Conservation (phyloP, 2,797 vertebrate species). For the Paratrypauchen microcephalus region DNA sequence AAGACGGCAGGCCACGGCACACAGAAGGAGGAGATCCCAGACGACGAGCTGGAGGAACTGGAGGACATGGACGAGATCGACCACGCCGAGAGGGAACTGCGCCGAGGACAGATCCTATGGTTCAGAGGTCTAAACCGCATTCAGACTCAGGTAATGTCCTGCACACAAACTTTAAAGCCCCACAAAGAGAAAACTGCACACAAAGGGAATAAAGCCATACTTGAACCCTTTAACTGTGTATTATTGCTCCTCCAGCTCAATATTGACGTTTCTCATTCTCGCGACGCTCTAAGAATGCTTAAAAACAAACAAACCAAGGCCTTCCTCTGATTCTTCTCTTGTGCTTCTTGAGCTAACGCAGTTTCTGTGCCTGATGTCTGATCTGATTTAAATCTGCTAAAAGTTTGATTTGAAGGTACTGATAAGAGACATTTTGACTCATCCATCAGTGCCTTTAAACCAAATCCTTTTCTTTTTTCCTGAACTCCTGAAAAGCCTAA, state of each 20-base stretch:
- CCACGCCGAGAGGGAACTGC: constrained; percentile 95
- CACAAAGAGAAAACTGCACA: constrained; percentile 10
- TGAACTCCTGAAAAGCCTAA: constrained; percentile 51
- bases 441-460: constrained; percentile 70
- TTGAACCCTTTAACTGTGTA: constrained; percentile 67
- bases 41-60: constrained; percentile 93
- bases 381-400: constrained; percentile 36
- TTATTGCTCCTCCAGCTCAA: constrained; percentile 67
- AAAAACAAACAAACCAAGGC: constrained; percentile 30
- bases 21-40: constrained; percentile 96
- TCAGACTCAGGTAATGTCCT: constrained; percentile 94
- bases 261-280: constrained; percentile 38
- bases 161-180: not conserved
- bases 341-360: constrained; percentile 63
- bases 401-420: constrained; percentile 52
- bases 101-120: constrained; percentile 98
- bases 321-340: constrained; percentile 40
- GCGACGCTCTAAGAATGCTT: constrained; percentile 51
- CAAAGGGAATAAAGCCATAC: constrained; percentile 71
- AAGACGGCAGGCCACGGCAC: constrained; percentile 97
- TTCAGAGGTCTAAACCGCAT: constrained; percentile 99
- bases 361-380: constrained; percentile 46
- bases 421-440: constrained; percentile 19
- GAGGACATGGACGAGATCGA: constrained; percentile 97
- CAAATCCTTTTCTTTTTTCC: constrained; percentile 24